Conservation (phyloP, 2,888 invertebrate genomes). For the Hoplodrina blanda region DNA sequence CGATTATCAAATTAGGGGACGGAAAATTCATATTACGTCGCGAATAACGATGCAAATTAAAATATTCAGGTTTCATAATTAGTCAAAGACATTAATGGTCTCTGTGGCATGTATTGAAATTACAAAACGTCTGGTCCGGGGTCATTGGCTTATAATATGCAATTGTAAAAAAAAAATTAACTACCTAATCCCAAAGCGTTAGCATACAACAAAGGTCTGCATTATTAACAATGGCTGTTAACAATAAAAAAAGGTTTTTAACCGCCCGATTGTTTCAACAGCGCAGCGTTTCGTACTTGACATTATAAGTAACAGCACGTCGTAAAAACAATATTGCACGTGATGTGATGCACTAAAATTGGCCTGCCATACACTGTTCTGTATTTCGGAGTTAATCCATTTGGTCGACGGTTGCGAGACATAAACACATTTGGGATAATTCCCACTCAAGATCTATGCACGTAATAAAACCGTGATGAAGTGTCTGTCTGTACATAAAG, state of each 20-base stretch:
- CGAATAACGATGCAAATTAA: conserved; percentile 45
- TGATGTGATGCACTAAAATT: conserved; percentile 68
- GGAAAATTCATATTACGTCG: conserved; percentile 25
- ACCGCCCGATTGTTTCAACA: conserved; percentile 73
- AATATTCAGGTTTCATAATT: conserved; percentile 54
- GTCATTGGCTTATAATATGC: conserved; percentile 67
- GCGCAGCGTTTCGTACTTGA: conserved; percentile 66
- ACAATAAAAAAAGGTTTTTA: conserved; percentile 72
- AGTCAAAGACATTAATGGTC: conserved; percentile 54
- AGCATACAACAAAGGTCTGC: conserved; percentile 69
- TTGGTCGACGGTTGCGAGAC: conserved; percentile 37
- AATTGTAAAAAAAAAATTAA: conserved; percentile 71
- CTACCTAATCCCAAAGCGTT: conserved; percentile 68
- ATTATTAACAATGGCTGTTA: conserved; percentile 73
- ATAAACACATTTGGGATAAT: conserved; percentile 53
- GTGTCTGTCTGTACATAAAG: conserved; percentile 25
- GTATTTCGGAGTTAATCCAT: conserved; percentile 46
- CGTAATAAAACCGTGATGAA: conserved; percentile 49
- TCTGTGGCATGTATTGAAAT: conserved; percentile 54
- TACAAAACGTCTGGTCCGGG: conserved; percentile 53
- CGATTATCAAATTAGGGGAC: conserved; percentile 38
- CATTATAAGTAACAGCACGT: conserved; percentile 69
- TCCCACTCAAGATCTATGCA: conserved; percentile 35
- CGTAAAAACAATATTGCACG: conserved; percentile 65
- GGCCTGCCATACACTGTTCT: conserved; percentile 43